Evolutionary conservation across 2,797 vertebrate genomes (phyloP), one percentile per base, ranked within the genome.

Genomic region (Arrhamphus sclerolepis): DNA sequence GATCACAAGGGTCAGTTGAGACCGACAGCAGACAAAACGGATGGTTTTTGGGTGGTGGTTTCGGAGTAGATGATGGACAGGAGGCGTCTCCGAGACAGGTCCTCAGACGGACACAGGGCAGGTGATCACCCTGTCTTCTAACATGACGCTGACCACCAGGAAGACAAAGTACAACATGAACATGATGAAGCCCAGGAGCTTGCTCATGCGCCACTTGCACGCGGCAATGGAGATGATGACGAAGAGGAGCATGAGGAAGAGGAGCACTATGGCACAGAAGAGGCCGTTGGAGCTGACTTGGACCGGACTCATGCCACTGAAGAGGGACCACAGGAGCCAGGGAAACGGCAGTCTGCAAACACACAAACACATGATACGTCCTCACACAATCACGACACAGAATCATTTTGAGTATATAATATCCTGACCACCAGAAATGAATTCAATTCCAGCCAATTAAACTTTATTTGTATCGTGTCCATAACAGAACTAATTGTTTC

Each of bases 131-230:
- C 92, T 95, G 89, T 98, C 93, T 89, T 99, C 98, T 72, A 99
- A 92, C 89, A 99, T 96, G 83, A 99, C 95, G 18, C 96, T 98
- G 89, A 96, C 75, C 79, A 99, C 89, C 78, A 99, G 93, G 92
- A 99, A 99, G 83, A 96, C 91, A 6, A 99, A 94, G 81, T 99
- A 99, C 66, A 99, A 94, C 77, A 95, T 83, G 62, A 99, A 99
- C 98, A 99, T 99, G 86, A 94, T 91, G 86, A 94, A 94, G 62
- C 98, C 98, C 40, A 99, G 91, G 69, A 97, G 70, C 90, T 99
- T 99, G 93, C 97, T 99, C 98, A 99, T 97, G 75, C 67, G 95
- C 98, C 98, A 99, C 75, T 96, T 98, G 94, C 97, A 99, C 72
- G 92, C 90, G 10, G 96, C 98, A 16, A 99, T 99, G 83, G 98